Evolutionary conservation across 2,888 invertebrate species (phyloP).

Genomic region (Peribatodes rhomboidaria): DNA sequence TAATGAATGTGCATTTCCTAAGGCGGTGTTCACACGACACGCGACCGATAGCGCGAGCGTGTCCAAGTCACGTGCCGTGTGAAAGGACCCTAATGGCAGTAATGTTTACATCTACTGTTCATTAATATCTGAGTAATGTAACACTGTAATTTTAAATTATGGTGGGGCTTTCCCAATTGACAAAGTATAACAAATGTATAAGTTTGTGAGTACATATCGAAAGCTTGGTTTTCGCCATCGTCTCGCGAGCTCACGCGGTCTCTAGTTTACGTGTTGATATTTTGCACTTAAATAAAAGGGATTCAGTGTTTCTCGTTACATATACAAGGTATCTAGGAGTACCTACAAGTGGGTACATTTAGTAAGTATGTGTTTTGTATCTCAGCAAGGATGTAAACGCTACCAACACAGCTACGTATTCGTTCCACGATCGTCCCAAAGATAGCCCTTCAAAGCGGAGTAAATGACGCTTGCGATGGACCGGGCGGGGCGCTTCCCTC

Average conservation of each 20-base stretch:
- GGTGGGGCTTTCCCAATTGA: background rate
- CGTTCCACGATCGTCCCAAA: constrained; percentile 29
- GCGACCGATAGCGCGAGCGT: constrained; percentile 58
- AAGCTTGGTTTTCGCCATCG: too few species aligned
- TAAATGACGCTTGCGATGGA: constrained; percentile 70
- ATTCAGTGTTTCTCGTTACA: too few species aligned
- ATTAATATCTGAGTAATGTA: constrained; percentile 36
- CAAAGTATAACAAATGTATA: too few species aligned
- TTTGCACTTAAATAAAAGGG: too few species aligned
- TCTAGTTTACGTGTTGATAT: too few species aligned
- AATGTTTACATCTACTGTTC: constrained; percentile 53
- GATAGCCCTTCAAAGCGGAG: constrained; percentile 44
- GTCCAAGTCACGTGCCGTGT: constrained; percentile 56
- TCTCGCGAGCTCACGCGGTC: too few species aligned
- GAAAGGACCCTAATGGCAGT: constrained; percentile 49
- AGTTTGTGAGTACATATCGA: too few species aligned
- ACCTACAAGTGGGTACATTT: too few species aligned
- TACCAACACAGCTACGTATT: background rate
- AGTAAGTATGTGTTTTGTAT: too few species aligned
- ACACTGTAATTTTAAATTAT: constrained; percentile 11
- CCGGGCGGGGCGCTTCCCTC: constrained; percentile 64
- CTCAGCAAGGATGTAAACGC: background rate
- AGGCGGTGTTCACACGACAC: constrained; percentile 48
- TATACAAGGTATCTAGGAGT: too few species aligned
- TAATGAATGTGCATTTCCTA: constrained; percentile 42